Percentiles rank a stretch among this genome's conserved stretches.
phyloP scores from a whole-genome alignment of 2,797 vertebrate genomes.

The Oreochromis mossambicus region DNA sequence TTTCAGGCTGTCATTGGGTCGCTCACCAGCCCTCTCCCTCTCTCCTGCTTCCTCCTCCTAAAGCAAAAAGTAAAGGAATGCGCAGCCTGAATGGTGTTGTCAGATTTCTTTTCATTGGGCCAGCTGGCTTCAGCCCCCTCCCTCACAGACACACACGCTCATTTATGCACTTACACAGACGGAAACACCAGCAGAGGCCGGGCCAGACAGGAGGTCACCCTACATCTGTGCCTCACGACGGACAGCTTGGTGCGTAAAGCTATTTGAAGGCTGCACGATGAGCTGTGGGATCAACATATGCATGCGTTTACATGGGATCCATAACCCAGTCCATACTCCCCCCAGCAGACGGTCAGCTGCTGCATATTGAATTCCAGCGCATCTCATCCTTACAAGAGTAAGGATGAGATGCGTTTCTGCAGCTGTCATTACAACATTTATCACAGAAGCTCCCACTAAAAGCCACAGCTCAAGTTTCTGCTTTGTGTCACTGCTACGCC shows the following conservation, averaged over 20 bases:
- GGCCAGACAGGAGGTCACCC: slow-evolving; percentile 33
- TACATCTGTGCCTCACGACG: slow-evolving; percentile 40
- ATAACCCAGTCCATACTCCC: slow-evolving; percentile 11
- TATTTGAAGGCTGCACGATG: slow-evolving; percentile 21
- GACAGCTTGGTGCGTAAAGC: background rate
- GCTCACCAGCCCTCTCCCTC: background rate
- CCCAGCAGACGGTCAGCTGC: slow-evolving; percentile 39
- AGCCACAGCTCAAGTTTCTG: background rate
- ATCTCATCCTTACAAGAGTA: background rate
- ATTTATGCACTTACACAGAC: slow-evolving; percentile 5
- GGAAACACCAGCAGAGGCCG: slow-evolving; percentile 3
- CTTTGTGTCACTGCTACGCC: background rate
- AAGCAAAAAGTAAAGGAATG: slow-evolving; percentile 68
- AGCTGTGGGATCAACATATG: slow-evolving; percentile 47
- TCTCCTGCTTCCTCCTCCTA: background rate
- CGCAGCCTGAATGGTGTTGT: slow-evolving; percentile 47
- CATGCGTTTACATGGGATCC: slow-evolving; percentile 24
- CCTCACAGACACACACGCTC: slow-evolving; percentile 3
- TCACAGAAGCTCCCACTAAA: slow-evolving; percentile 25
- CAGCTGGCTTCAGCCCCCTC: slow-evolving; percentile 59
- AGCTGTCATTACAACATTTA: slow-evolving; percentile 56
- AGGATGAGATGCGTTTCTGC: background rate
- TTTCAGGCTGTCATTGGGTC: slow-evolving; percentile 27
- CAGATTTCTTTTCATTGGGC: slow-evolving; percentile 61
- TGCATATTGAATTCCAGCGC: slow-evolving; percentile 23